These are phyloP conservation scores for Lasioglossum zephyrum DNA, from an alignment of 2,888 invertebrate genomes.

Conservation along the genomic window DNA sequence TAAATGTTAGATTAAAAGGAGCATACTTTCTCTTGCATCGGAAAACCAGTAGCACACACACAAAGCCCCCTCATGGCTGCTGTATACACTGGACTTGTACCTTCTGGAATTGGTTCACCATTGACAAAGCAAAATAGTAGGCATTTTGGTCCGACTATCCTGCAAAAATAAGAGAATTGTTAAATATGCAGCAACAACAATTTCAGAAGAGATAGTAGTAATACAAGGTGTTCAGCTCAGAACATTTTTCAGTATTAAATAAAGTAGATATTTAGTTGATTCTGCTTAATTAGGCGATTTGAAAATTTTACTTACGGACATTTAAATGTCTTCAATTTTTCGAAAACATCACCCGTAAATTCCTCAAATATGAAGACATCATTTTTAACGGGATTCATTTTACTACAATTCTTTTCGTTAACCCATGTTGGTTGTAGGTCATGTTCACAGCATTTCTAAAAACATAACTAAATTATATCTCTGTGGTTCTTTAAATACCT, in stretches of 20 bases:
- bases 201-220: neutral
- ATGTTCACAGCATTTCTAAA: slow-evolving; percentile 87
- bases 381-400: slow-evolving; percentile 86
- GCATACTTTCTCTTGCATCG: slow-evolving; percentile 85
- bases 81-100: slow-evolving; percentile 91
- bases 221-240: neutral
- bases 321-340: slow-evolving; percentile 87
- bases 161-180: slow-evolving; percentile 81
- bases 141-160: slow-evolving; percentile 93
- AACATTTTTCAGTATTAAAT: neutral
- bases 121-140: slow-evolving; percentile 90
- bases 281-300: neutral
- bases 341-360: slow-evolving; percentile 91
- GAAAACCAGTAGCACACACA: slow-evolving; percentile 87
- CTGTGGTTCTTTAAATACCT: neutral
- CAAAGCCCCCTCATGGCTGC: slow-evolving; percentile 91
- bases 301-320: slow-evolving; percentile 87
- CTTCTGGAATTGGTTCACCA: slow-evolving; percentile 90
- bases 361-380: slow-evolving; percentile 92
- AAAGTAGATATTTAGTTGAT: neutral
- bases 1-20: neutral
- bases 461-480: neutral
- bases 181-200: neutral
- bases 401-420: slow-evolving; percentile 86
- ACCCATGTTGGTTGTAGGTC: slow-evolving; percentile 88